Evolutionary conservation across 2,113 vertebrate genomes (phyloP).

Genomic region (Cyprinus carpio): DNA sequence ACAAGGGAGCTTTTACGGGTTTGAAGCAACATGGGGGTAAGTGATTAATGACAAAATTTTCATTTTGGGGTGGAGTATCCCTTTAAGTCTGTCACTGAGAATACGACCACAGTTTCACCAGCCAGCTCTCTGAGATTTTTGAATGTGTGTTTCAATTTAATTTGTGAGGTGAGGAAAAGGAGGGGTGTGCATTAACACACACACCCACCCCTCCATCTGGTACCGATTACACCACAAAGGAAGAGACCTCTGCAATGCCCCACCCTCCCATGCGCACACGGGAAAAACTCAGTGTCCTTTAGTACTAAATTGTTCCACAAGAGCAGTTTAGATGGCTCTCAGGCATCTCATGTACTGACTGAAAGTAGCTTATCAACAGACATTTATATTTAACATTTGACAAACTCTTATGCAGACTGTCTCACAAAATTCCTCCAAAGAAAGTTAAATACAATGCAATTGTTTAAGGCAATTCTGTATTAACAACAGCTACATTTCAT

Average conservation of each 20-base stretch:
- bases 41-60: no score
- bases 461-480: background rate
- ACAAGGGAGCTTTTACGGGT: no score
- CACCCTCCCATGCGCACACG: background rate
- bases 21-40: no score
- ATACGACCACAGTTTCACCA: background rate
- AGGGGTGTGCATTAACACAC: background rate
- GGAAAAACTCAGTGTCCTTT: background rate
- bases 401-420: no score
- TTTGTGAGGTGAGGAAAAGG: background rate
- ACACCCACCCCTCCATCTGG: slow-evolving; percentile 21
- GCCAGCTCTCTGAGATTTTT: slow-evolving; percentile 2
- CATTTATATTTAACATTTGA: background rate
- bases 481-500: background rate
- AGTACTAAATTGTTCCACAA: slow-evolving; percentile 8
- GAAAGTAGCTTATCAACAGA: background rate
- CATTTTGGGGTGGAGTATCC: no score
- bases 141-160: slow-evolving; percentile 24
- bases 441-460: background rate
- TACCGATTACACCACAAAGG: slow-evolving; percentile 13
- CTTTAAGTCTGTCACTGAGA: background rate
- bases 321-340: background rate
- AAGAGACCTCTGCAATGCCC: slow-evolving; percentile 34
- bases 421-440: background rate
- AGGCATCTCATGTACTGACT: background rate